These are phyloP conservation scores for Atrina japonica DNA, from an alignment of 2,888 invertebrate genomes.

Conservation along the genomic window DNA sequence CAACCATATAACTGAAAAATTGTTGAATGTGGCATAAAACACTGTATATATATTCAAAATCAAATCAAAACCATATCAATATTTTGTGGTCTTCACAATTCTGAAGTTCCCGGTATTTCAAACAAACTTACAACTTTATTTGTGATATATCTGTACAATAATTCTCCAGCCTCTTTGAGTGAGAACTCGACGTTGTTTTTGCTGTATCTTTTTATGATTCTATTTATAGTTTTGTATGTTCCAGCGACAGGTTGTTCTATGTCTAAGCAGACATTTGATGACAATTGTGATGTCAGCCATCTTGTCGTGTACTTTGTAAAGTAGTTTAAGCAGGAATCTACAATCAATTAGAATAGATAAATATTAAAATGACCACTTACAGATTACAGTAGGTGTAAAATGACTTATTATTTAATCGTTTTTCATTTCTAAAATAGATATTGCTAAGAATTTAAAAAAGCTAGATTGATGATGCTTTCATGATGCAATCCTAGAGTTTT, in stretches of 20 bases:
- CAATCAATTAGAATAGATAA: no score
- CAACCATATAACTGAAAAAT: no score
- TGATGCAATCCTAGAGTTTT: neutral
- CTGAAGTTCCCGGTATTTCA: no score
- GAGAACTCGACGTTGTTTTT: neutral
- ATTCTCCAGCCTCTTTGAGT: constrained; percentile 37
- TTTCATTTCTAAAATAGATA: neutral
- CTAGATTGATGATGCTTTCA: neutral
- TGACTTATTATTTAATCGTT: neutral
- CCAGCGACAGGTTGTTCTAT: constrained; percentile 16
- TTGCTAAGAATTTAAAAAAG: neutral
- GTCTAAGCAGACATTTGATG: constrained; percentile 1
- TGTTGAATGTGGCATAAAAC: no score
- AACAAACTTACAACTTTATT: constrained; percentile 56
- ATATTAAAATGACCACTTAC: no score
- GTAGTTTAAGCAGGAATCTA: neutral
- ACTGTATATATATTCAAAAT: no score
- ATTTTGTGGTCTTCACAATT: no score
- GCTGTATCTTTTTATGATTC: constrained; percentile 10
- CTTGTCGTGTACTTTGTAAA: neutral
- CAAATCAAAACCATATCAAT: no score
- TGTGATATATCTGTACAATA: constrained; percentile 51
- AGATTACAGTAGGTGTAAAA: no score
- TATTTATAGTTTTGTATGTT: constrained; percentile 18
- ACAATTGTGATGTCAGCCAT: neutral